phyloP scores from a whole-genome alignment of 2,888 invertebrate genomes.

The Altica lythri region DNA sequence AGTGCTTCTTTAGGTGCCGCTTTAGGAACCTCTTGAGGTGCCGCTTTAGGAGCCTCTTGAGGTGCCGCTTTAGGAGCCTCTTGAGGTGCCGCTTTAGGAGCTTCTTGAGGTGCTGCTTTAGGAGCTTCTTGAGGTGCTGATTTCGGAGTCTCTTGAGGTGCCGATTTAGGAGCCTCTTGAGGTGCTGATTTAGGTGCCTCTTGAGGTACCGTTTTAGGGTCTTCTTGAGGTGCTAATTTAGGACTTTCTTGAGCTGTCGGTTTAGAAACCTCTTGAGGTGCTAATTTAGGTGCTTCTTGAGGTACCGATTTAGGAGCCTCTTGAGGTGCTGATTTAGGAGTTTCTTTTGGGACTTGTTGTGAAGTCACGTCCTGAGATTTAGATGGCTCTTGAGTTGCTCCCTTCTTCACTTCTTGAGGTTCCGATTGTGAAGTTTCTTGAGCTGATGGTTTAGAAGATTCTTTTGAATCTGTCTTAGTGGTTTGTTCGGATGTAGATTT shows the following conservation, averaged over 20 bases:
- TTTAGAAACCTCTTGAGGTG: neutral
- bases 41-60: slow-evolving; percentile 22
- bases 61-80: slow-evolving; percentile 12
- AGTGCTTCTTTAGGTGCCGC: slow-evolving; percentile 17
- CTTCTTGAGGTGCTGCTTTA: neutral
- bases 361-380: too few relatives aligned
- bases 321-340: neutral
- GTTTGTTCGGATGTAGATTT: too few relatives aligned
- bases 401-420: too few relatives aligned
- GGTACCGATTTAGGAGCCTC: neutral
- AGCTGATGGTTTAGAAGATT: too few relatives aligned
- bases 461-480: too few relatives aligned
- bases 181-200: too few relatives aligned
- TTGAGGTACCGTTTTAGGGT: slow-evolving; percentile 25
- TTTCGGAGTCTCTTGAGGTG: neutral
- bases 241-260: too few relatives aligned
- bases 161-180: slow-evolving; percentile 20
- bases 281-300: neutral
- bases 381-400: neutral
- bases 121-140: neutral
- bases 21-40: slow-evolving; percentile 7
- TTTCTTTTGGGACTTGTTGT: slow-evolving; percentile 2
- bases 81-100: neutral
- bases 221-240: too few relatives aligned
- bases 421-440: too few relatives aligned